Evolutionary conservation across 2,888 invertebrate genomes (phyloP), one percentile per base, ranked within the genome.

Genomic region (Venustoraphidia nigricollis): DNA sequence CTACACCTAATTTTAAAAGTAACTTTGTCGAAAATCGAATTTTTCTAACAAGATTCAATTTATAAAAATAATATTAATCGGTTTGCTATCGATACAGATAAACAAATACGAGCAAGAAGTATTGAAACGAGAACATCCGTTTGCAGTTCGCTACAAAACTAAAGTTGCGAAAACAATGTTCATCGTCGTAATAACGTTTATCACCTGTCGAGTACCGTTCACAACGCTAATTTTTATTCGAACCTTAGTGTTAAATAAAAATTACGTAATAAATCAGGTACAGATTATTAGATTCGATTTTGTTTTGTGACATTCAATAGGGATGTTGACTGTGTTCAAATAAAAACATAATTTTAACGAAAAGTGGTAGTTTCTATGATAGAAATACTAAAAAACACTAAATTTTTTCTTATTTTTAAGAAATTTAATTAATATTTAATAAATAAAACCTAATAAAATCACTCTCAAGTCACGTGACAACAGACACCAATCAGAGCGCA

Each of bases 151-250:
- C 48, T 82, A 83, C 47, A 79, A 79, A 55, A 74, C 76, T 10
- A 73, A 75, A 58, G 84, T 85, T 0, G 77, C 83, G 44, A 76
- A 76, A 58, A 82, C 82, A 52, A 71, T 86, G 43, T 80, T 85
- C 36, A 73, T 79, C 17, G 76, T 88, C 0, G 72, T 87, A 0
- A 52, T 83, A 1, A 73, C 76, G 0, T 82, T 85, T 51, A 72
- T 79, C 42, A 56, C 76, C 2, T 81, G 87, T 56, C 76, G 86
- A 51, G 62, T 84, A 4, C 87, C 88, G 0, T 86, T 85, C 54
- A 86, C 86, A 2, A 73, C 76, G 0, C 62, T 85, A 38, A 74
- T 84, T 8, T 80, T 85, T 55, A 74, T 77, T 63, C 69, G 82
- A 45, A 75, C 75, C 53, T 66, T 69, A 47, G 54, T 73, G 50